Base-by-base conservation (phyloP, 2,113 vertebrate genomes). In the Alethe diademata region DNA sequence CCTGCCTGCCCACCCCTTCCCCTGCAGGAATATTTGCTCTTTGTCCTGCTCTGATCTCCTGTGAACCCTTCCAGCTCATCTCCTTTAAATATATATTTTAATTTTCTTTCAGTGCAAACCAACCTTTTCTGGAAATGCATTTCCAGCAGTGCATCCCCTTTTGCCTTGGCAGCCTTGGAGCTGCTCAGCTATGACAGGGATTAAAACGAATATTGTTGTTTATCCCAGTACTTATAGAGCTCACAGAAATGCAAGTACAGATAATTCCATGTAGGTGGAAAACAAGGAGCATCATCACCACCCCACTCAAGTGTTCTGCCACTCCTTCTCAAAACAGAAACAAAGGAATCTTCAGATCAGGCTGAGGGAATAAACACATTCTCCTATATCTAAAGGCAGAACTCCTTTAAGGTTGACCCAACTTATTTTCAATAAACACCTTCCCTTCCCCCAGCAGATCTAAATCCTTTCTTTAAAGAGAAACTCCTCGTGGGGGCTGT, bases 261-360 rank as follows among this genome's bases (percentile, higher is more conserved):
- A 69, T 48, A 73, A 84, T 66, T 66, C 64, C 40, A 16, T 0
- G 42, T 18, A 69, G 87, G 69, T 71, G 43, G 76, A 54, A 91
- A 94, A 67, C 79, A 40, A 71, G 92, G 58, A 83, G 64, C 64
- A 58, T 58, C 82, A 78, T 50, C 79, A 75, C 9, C 62, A 14
- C 12, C 57, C 26, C 53, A 29, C 43, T 6, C 29, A 84, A n/a
- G 48, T 14, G n/a, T 50, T 67, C 45, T 69, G 87, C 90, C 87
- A 60, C 95, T 95, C 93, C 93, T 74, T 64, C 53, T 71, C 84
- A 20, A 81, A 96, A 94, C 93, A 96, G 66, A 95, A 94, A 82
- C 81, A 87, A 66, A 88, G 51, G 40, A n/a, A 67, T 19, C 84
- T 87, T 95, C 87, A 91, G 84, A 94, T 93, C 81, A 14, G 14